phyloP scores from a whole-genome alignment of 2,888 invertebrate species.

The Molanna angustata region DNA sequence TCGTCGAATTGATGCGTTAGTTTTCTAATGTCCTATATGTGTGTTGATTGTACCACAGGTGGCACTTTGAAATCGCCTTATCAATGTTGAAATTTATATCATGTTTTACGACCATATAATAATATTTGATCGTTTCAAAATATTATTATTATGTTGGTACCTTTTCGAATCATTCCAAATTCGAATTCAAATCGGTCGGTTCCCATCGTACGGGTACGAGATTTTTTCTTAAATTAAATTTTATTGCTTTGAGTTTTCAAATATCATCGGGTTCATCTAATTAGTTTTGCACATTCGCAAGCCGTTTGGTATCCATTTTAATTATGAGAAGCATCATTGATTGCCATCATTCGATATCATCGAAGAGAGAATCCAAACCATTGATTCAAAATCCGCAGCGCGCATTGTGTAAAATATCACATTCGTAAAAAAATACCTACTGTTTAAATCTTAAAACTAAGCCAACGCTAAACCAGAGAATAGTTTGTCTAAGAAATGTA shows the following conservation, averaged over 20 bases:
- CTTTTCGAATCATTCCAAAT: slow-evolving; percentile 17
- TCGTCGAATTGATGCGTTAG: too few species aligned
- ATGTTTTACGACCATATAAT: slow-evolving; percentile 15
- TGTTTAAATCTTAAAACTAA: too few species aligned
- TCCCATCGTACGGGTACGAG: slow-evolving; percentile 10
- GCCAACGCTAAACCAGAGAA: too few species aligned
- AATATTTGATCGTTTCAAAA: slow-evolving; percentile 13
- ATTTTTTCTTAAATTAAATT: slow-evolving; percentile 17
- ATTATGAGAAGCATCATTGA: slow-evolving; percentile 11
- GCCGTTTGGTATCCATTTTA: neutral
- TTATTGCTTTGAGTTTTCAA: slow-evolving; percentile 10
- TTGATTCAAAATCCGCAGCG: too few species aligned
- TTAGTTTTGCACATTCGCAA: slow-evolving; percentile 2
- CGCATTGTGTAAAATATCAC: too few species aligned
- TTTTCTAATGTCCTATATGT: too few species aligned
- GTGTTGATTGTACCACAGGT: too few species aligned
- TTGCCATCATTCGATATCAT: slow-evolving; percentile 9
- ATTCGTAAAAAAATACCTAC: too few species aligned
- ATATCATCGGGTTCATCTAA: slow-evolving; percentile 7
- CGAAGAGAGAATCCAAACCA: slow-evolving; percentile 1
- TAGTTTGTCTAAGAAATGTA: too few species aligned
- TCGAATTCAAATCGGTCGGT: slow-evolving; percentile 15
- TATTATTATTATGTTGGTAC: slow-evolving; percentile 3
- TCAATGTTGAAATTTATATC: slow-evolving; percentile 16
- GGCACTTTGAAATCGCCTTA: slow-evolving; percentile 4